Conservation (phyloP, 1,140 invertebrate genomes). For the Hermatobates lingyangjiaoensis region DNA sequence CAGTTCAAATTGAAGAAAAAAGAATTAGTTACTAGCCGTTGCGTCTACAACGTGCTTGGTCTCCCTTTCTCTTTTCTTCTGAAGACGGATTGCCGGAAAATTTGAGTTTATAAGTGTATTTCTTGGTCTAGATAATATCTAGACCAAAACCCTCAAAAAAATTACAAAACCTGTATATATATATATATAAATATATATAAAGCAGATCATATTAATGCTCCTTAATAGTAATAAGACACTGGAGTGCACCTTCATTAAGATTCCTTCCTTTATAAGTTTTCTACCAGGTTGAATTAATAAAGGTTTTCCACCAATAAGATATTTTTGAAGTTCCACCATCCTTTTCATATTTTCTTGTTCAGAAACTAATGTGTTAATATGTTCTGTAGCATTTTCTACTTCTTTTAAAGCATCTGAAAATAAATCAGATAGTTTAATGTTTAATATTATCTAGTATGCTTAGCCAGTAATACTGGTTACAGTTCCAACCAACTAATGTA, state of each 20-base stretch:
- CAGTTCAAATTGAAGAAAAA: too few relatives aligned
- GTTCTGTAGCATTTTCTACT: conserved; percentile 42
- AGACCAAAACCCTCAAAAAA: not conserved
- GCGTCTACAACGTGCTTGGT: not conserved
- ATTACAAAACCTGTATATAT: not conserved
- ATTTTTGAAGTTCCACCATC: conserved; percentile 43
- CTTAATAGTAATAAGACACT: conserved; percentile 2
- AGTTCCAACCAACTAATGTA: too few relatives aligned
- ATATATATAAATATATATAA: not conserved
- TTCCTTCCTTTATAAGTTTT: conserved; percentile 46
- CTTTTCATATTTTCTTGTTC: conserved; percentile 51
- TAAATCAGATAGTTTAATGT: too few relatives aligned
- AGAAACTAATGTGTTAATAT: conserved; percentile 48
- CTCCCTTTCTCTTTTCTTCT: not conserved
- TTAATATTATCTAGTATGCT: too few relatives aligned
- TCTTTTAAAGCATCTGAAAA: conserved; percentile 39
- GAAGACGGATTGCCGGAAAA: too few relatives aligned
- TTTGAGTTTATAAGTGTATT: not conserved
- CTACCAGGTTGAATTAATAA: conserved; percentile 47
- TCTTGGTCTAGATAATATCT: not conserved
- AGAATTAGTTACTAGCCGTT: too few relatives aligned
- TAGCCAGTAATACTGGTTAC: too few relatives aligned
- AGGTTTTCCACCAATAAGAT: conserved; percentile 33
- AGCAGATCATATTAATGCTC: not conserved
- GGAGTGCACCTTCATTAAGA: conserved; percentile 36